phyloP scores from a whole-genome alignment of 2,797 vertebrate genomes.

The Sebastes nivosus region DNA sequence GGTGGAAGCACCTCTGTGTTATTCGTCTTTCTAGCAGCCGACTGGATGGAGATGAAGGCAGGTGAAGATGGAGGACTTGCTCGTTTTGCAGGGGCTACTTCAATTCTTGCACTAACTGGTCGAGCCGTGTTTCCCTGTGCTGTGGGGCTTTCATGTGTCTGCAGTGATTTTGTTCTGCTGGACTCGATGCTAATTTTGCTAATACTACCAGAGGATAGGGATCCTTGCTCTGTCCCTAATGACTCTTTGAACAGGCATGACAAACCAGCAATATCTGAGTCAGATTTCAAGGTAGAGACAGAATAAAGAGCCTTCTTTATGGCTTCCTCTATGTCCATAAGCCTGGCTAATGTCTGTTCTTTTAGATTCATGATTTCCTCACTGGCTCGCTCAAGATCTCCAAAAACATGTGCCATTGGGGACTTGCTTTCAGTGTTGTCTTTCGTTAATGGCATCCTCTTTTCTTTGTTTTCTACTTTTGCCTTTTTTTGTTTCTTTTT shows the following conservation, averaged over 20 bases:
- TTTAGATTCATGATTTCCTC: slow-evolving; percentile 91
- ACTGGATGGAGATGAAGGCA: slow-evolving; percentile 90
- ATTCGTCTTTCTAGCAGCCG: slow-evolving; percentile 83
- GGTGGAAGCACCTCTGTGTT: slow-evolving; percentile 58
- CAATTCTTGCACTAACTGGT: slow-evolving; percentile 43
- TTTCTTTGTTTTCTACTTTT: slow-evolving; percentile 45
- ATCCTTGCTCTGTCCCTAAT: slow-evolving; percentile 74
- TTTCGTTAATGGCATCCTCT: slow-evolving; percentile 47
- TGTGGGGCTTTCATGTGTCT: slow-evolving; percentile 32
- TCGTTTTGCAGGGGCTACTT: slow-evolving; percentile 63
- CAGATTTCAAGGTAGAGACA: slow-evolving; percentile 91
- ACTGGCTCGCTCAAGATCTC: slow-evolving; percentile 91
- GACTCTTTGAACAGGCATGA: slow-evolving; percentile 91
- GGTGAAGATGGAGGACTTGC: slow-evolving; percentile 86
- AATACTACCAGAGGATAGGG: slow-evolving; percentile 76
- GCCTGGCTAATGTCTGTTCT: slow-evolving; percentile 91
- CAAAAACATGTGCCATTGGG: slow-evolving; percentile 89
- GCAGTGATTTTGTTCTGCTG: slow-evolving; percentile 79
- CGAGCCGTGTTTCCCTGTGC: background rate
- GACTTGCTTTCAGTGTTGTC: slow-evolving; percentile 75
- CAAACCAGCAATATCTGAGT: slow-evolving; percentile 86
- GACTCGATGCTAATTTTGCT: slow-evolving; percentile 85
- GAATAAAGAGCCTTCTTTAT: slow-evolving; percentile 94
- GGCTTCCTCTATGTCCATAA: slow-evolving; percentile 91
- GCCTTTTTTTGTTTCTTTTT: slow-evolving; percentile 57